Evolutionary conservation across 2,113 vertebrate genomes (phyloP).

Genomic region (Porphyrio hochstetteri): DNA sequence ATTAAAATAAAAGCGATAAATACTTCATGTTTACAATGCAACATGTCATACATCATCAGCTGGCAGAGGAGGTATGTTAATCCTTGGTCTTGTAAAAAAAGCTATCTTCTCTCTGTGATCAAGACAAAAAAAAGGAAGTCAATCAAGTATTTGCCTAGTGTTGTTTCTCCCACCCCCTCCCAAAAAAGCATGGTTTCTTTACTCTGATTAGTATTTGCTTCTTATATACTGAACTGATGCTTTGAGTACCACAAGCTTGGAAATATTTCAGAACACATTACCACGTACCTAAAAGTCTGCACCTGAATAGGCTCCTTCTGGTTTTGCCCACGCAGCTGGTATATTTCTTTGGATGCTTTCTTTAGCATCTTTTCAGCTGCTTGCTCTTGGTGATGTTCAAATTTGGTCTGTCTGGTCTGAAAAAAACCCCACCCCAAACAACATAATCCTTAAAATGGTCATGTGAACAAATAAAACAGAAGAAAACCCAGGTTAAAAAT

Average conservation of each 20-base stretch:
- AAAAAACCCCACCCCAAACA: constrained; percentile 18
- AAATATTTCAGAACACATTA: not conserved
- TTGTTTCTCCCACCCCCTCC: too few species aligned
- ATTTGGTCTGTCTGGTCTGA: constrained; percentile 91
- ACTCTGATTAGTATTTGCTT: not conserved
- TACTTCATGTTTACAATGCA: constrained; percentile 88
- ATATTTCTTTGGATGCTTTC: constrained; percentile 94
- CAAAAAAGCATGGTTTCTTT: not conserved
- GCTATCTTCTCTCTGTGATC: constrained; percentile 97
- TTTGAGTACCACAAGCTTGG: not conserved
- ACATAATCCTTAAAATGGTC: not conserved
- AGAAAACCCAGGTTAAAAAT: not conserved
- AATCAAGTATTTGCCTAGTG: not conserved
- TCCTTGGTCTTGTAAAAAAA: constrained; percentile 98
- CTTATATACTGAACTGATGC: not conserved
- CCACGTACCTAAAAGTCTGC: constrained; percentile 91
- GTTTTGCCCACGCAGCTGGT: constrained; percentile 91
- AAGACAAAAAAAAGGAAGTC: constrained; percentile 34
- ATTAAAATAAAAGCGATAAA: constrained; percentile 88
- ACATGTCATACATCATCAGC: constrained; percentile 94
- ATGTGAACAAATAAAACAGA: not conserved
- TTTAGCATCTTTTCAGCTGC: constrained; percentile 92
- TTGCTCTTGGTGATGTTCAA: constrained; percentile 93
- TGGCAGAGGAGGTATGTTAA: constrained; percentile 95
- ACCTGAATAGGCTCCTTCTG: constrained; percentile 94